These are phyloP conservation scores for Lithodes maja DNA, from an alignment of 2,888 invertebrate species.

Conservation along the genomic window DNA sequence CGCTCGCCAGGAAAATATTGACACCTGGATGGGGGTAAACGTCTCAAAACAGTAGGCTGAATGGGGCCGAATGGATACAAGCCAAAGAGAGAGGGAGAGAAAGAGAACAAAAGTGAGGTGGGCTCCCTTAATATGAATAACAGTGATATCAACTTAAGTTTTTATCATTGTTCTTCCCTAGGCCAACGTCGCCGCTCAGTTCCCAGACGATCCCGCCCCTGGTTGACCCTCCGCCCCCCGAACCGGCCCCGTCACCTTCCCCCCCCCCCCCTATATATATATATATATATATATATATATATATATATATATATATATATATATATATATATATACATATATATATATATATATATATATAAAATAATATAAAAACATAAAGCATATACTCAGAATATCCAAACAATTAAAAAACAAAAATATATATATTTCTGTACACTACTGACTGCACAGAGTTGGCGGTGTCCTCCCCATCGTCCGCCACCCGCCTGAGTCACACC, in stretches of 20 bases:
- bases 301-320: not conserved
- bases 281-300: slow-evolving; percentile 20
- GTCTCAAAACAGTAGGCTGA: too few relatives aligned
- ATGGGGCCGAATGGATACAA: too few relatives aligned
- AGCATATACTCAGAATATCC: not conserved
- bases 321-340: not conserved
- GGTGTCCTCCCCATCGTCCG: not conserved
- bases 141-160: too few relatives aligned
- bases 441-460: not conserved
- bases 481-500: not conserved
- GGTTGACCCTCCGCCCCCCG: not conserved
- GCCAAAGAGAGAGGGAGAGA: too few relatives aligned
- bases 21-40: too few relatives aligned
- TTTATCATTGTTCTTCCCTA: not conserved
- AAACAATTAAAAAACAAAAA: not conserved
- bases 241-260: not conserved
- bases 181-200: not conserved
- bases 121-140: too few relatives aligned
- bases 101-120: too few relatives aligned
- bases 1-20: too few relatives aligned
- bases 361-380: not conserved
- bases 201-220: not conserved
- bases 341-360: not conserved
- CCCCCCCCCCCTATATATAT: not conserved
- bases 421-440: too few relatives aligned